Evolutionary conservation across 64 coral and sea anemone species (phyloP).

Genomic region (Montipora capricornis): DNA sequence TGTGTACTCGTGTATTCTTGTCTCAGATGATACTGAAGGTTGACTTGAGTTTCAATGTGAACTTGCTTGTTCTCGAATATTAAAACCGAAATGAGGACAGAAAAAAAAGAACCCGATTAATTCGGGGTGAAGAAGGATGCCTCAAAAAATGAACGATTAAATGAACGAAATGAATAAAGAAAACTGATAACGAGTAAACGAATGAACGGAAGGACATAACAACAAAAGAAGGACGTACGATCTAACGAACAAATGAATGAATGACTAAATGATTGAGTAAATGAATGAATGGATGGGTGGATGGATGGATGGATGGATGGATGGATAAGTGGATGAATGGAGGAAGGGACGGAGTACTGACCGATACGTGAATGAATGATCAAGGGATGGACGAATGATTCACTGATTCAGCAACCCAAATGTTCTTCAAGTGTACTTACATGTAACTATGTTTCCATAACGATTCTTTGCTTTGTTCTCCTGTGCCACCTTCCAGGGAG

Average conservation of each 20-base stretch:
- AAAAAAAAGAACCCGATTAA: too few species aligned
- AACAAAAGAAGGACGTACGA: too few species aligned
- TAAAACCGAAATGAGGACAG: too few species aligned
- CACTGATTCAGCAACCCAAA: background rate
- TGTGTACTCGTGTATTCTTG: too few species aligned
- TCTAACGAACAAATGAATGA: background rate
- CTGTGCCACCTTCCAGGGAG: conserved; percentile 63
- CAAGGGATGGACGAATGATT: too few species aligned
- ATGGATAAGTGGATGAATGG: background rate
- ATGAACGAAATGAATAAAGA: background rate
- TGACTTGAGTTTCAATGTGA: background rate
- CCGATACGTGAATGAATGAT: background rate
- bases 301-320: background rate
- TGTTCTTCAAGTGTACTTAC: conserved; percentile 45
- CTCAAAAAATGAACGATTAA: background rate
- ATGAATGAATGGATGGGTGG: too few species aligned
- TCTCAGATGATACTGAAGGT: background rate
- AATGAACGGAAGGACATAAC: too few species aligned
- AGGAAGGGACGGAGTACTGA: background rate
- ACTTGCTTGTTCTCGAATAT: too few species aligned
- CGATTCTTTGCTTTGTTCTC: conserved; percentile 81
- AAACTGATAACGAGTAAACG: background rate
- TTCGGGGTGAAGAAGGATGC: too few species aligned
- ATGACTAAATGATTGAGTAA: background rate
- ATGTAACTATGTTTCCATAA: conserved; percentile 88